Evolutionary conservation across 2,113 vertebrate genomes (phyloP).

Genomic region (Australoheros scitulus): DNA sequence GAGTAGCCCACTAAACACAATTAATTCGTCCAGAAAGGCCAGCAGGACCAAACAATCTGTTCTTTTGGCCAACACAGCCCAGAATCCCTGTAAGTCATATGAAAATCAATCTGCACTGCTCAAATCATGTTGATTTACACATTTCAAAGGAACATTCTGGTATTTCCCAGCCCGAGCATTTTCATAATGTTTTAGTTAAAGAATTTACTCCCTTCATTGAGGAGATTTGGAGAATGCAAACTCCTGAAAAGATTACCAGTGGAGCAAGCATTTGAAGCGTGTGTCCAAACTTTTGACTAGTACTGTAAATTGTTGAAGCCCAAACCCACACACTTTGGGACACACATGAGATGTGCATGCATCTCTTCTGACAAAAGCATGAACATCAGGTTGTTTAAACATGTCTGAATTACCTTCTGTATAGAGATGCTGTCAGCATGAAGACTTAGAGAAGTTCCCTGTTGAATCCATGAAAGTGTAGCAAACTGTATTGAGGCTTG

Average conservation of each 20-base stretch:
- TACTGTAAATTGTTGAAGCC: too few species aligned
- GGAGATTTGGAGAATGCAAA: not conserved
- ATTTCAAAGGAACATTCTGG: constrained; percentile 4
- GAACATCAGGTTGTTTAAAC: too few species aligned
- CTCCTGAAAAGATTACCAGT: not conserved
- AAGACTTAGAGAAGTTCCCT: not conserved
- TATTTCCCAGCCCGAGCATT: not conserved
- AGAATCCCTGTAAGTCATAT: constrained; percentile 12
- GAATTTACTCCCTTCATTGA: not conserved
- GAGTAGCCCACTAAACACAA: constrained; percentile 61
- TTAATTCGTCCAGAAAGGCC: constrained; percentile 51
- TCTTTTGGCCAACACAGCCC: constrained; percentile 31
- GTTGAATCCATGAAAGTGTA: not conserved
- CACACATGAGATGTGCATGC: too few species aligned
- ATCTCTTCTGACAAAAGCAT: too few species aligned
- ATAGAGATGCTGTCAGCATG: not conserved
- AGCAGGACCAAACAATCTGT: constrained; percentile 49
- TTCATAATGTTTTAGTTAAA: not conserved
- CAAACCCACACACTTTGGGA: too few species aligned
- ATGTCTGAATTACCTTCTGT: not conserved
- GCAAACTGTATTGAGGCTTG: not conserved
- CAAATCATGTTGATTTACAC: not conserved
- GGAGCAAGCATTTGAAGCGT: not conserved
- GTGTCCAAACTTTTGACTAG: too few species aligned
- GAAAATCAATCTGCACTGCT: constrained; percentile 6